Percentiles rank a stretch among this genome's conserved stretches.
Conservation (phyloP, 2,113 vertebrate species). For the Chiloscyllium plagiosum region DNA sequence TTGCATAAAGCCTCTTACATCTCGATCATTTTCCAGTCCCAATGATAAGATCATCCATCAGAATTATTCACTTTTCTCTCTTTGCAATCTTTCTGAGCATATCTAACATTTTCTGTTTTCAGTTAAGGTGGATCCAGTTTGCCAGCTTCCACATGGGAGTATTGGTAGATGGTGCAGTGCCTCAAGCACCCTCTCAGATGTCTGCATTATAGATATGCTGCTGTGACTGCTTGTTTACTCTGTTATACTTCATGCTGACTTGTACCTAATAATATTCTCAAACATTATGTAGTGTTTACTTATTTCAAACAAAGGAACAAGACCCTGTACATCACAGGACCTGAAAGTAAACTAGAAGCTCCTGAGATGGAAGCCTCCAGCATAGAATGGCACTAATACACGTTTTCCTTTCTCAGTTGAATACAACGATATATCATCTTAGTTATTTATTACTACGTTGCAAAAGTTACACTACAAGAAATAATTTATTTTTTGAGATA, state of each 20-base stretch:
- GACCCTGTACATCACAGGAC: not conserved
- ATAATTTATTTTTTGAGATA: conserved; percentile 15
- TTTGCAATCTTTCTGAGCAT: not conserved
- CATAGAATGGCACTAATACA: not conserved
- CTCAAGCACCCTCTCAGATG: not conserved
- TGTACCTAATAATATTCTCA: not conserved
- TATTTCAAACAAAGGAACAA: not conserved
- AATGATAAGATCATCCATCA: not conserved
- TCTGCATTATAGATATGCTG: not conserved
- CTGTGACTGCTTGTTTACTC: not conserved
- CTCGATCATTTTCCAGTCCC: not conserved
- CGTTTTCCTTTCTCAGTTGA: conserved; percentile 11
- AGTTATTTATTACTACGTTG: not conserved
- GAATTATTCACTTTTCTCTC: not conserved
- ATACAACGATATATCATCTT: not conserved
- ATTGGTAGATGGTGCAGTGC: not conserved
- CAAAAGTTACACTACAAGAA: not conserved
- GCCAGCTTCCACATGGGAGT: not conserved
- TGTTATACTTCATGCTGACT: not conserved
- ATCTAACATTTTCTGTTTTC: not conserved
- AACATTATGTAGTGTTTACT: not conserved
- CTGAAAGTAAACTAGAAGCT: not conserved
- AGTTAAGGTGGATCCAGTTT: not conserved
- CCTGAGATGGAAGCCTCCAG: not conserved
- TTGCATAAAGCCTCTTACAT: not conserved